Evolutionary conservation across 2,797 vertebrate species (phyloP), one percentile per base, ranked within the genome.

Genomic region (Rhyacichthys aspro): DNA sequence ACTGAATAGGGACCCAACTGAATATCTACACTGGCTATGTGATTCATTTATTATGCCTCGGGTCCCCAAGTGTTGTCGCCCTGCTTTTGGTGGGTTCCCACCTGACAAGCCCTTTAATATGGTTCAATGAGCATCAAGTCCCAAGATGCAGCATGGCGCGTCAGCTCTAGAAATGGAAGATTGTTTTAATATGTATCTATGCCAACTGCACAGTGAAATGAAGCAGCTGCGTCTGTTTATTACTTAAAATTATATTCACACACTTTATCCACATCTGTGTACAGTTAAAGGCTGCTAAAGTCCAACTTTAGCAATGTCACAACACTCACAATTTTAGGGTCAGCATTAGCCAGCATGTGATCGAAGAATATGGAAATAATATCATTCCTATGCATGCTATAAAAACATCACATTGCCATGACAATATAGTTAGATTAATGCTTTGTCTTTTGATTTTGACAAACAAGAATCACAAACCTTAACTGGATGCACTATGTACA

Each of bases 51-150:
- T 70, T 55, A 70, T 48, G 38, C 49, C 54, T 46, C 18, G 53
- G 45, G 32, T 67, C 66, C 59, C 60, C 32, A 43, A 63, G 55
- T 67, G 53, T 63, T 63, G 53, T 64, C 2, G 12, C 19, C 59
- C 59, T 41, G 59, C 56, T 79, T 67, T 56, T 15, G 11, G 45
- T 39, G 10, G 16, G 47, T 28, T 75, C 63, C 67, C 55, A 62
- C 45, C 19, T 63, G 76, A 69, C 61, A 60, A 62, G 59, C 43
- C 54, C 47, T 62, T 71, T 76, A 73, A 69, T 67, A 62, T 32
- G 56, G 72, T 75, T 82, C 63, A 79, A 62, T 61, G 55, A 74
- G 59, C 45, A 42, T 55, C 46, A 63, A 43, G 57, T 74, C 63
- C 65, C 63, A 61, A 14, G 57, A 67, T 62, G 56, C 54, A 44